phyloP scores from a whole-genome alignment of 2,888 invertebrate genomes.

The Drosophila emarginata region DNA sequence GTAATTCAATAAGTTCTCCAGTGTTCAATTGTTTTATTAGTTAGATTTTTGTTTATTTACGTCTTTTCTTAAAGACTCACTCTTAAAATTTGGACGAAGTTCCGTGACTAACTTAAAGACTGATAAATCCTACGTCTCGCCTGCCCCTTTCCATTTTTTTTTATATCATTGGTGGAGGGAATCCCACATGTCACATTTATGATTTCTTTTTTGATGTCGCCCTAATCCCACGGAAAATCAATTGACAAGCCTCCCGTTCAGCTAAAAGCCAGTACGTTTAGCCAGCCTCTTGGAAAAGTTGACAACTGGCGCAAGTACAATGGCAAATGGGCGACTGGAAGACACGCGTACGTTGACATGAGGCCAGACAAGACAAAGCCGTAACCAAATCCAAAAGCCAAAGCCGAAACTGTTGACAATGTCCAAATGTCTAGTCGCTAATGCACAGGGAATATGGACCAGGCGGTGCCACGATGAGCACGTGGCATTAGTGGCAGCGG shows the following conservation, averaged over 20 bases:
- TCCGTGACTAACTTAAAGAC: background rate
- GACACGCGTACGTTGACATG: conserved; percentile 51
- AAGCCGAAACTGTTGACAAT: conserved; percentile 69
- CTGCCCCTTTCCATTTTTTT: background rate
- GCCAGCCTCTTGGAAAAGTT: conserved; percentile 48
- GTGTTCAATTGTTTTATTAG: background rate
- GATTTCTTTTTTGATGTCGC: conserved; percentile 65
- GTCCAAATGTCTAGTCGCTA: conserved; percentile 70
- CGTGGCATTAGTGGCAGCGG: conserved; percentile 28
- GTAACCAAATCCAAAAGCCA: conserved; percentile 49
- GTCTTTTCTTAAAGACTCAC: background rate
- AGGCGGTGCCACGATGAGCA: conserved; percentile 23
- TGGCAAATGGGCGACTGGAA: conserved; percentile 24
- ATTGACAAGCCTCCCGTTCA: conserved; percentile 54
- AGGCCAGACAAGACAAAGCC: conserved; percentile 47
- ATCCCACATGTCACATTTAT: conserved; percentile 53
- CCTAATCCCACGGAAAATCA: conserved; percentile 57
- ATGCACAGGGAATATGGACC: conserved; percentile 58
- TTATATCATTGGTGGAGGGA: background rate
- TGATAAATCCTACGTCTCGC: background rate
- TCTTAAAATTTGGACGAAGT: background rate
- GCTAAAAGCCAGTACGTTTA: conserved; percentile 55
- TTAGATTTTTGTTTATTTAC: background rate
- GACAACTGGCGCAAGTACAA: conserved; percentile 61
- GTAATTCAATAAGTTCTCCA: no score